Conservation (phyloP, 2,888 invertebrate species). For the Bhutanitis thaidina region DNA sequence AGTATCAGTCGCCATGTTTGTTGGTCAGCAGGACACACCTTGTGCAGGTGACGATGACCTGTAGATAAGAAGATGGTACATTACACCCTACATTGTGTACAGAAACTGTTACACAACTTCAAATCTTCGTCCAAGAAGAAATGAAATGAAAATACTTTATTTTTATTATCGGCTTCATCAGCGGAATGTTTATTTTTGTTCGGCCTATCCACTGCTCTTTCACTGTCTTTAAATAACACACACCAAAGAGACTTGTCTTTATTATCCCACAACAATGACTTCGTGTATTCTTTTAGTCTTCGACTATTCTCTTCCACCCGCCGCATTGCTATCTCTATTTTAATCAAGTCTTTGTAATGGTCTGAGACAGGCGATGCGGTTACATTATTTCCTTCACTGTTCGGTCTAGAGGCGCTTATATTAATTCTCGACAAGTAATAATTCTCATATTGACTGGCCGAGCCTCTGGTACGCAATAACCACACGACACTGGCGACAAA, state of each 20-base stretch:
- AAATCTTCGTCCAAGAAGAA: slow-evolving; percentile 52
- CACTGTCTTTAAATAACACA: slow-evolving; percentile 74
- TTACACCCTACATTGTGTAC: too few species aligned
- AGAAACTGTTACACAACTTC: too few species aligned
- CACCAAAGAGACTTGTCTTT: slow-evolving; percentile 76
- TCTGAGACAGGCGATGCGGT: slow-evolving; percentile 55
- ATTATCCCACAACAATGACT: slow-evolving; percentile 73
- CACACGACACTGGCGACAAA: slow-evolving; percentile 73
- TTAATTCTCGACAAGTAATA: slow-evolving; percentile 79
- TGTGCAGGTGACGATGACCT: too few species aligned
- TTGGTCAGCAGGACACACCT: too few species aligned
- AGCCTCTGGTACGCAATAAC: slow-evolving; percentile 62
- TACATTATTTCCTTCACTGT: slow-evolving; percentile 52
- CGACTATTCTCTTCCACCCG: slow-evolving; percentile 75
- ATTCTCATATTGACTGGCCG: slow-evolving; percentile 70
- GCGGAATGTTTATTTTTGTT: slow-evolving; percentile 50
- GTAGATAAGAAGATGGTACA: too few species aligned
- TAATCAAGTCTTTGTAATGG: slow-evolving; percentile 75
- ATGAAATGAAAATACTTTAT: too few species aligned
- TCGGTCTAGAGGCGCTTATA: slow-evolving; percentile 60
- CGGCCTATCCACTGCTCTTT: slow-evolving; percentile 44
- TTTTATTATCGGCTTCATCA: slow-evolving; percentile 42
- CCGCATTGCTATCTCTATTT: slow-evolving; percentile 76
- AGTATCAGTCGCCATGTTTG: too few species aligned
- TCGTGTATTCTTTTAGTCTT: slow-evolving; percentile 72